phyloP scores from a whole-genome alignment of 2,888 invertebrate species.

The Drosophila pegasa region DNA sequence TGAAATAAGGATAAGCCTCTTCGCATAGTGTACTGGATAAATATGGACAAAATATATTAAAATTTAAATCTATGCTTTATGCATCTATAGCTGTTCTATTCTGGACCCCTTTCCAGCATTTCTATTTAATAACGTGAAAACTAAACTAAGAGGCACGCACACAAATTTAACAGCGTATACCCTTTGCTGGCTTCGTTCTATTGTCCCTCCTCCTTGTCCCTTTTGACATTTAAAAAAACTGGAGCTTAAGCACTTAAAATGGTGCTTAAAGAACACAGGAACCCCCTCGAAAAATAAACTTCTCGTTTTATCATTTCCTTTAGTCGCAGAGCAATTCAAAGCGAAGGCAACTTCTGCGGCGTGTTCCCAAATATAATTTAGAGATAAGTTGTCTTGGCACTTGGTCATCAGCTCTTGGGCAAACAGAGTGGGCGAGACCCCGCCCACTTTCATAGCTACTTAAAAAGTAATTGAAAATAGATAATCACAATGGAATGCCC shows the following conservation, averaged over 20 bases:
- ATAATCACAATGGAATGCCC: slow-evolving; percentile 5
- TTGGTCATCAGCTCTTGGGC: too few species aligned
- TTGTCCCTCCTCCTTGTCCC: neutral
- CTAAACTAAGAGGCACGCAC: slow-evolving; percentile 32
- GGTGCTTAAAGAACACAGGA: slow-evolving; percentile 15
- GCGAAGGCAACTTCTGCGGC: slow-evolving; percentile 62
- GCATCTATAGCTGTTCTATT: too few species aligned
- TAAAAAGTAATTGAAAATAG: neutral
- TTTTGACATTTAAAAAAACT: slow-evolving; percentile 55
- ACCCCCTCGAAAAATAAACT: neutral
- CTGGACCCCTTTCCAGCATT: neutral
- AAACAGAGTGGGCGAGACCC: too few species aligned
- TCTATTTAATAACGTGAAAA: slow-evolving; percentile 31
- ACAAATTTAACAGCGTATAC: slow-evolving; percentile 24
- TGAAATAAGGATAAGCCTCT: too few species aligned
- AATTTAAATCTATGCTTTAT: too few species aligned
- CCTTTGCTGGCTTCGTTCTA: too few species aligned
- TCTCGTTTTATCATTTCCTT: neutral
- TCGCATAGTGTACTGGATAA: too few species aligned
- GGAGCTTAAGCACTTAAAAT: slow-evolving; percentile 67
- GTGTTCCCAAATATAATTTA: slow-evolving; percentile 60
- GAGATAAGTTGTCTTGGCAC: slow-evolving; percentile 38
- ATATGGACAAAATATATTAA: too few species aligned
- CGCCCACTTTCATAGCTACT: too few species aligned
- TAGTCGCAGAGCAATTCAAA: neutral